These are phyloP conservation scores for Micronycteris hirsuta DNA, from an alignment of 2,113 vertebrate genomes.

Conservation along the genomic window DNA sequence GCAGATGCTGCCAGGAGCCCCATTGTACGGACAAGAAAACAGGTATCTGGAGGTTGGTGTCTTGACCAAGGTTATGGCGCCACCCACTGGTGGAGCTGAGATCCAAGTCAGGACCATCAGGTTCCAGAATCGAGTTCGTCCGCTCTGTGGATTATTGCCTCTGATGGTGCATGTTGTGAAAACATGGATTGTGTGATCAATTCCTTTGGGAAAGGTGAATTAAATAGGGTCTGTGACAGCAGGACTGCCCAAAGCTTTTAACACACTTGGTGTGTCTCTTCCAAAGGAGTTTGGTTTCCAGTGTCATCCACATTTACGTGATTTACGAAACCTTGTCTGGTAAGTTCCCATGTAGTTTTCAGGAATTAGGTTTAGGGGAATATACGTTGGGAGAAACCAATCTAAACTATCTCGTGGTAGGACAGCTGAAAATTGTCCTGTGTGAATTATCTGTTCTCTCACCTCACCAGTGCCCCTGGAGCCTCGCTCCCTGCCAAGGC, in stretches of 20 bases:
- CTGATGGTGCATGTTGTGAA: not conserved
- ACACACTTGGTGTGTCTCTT: not conserved
- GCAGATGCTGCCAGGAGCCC: not conserved
- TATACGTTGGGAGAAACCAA: not conserved
- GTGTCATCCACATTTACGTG: not conserved
- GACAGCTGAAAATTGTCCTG: not conserved
- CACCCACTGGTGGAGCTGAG: not conserved
- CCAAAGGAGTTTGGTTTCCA: not conserved
- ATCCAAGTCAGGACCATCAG: not conserved
- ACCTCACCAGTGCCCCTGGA: not conserved
- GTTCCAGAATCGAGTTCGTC: not conserved
- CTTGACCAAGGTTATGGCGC: not conserved
- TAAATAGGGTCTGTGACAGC: not conserved
- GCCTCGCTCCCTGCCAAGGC: not conserved
- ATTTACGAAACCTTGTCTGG: not conserved
- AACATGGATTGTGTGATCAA: not conserved
- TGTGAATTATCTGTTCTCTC: not conserved
- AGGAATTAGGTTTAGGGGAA: not conserved
- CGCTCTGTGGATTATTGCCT: not conserved
- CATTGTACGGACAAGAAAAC: not conserved
- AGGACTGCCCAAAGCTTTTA: not conserved
- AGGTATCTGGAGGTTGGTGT: not conserved
- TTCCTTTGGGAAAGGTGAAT: not conserved
- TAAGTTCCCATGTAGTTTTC: not conserved
- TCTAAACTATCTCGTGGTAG: not conserved